Conservation (phyloP, 1,140 invertebrate genomes). For the Calephelis virginiensis region DNA sequence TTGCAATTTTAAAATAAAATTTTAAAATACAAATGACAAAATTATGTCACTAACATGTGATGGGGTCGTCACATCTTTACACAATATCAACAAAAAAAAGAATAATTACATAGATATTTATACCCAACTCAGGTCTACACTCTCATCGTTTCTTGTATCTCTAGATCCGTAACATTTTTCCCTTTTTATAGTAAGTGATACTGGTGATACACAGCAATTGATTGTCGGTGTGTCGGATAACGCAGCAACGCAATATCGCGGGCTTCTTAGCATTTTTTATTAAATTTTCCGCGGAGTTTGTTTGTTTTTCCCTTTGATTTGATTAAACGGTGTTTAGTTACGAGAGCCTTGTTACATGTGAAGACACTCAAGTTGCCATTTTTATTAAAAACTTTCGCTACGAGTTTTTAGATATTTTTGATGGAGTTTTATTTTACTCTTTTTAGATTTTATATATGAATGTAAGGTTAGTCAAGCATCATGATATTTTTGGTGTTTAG, state of each 20-base stretch:
- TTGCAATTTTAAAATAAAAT: too few species aligned
- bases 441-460: too few species aligned
- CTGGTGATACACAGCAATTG: constrained; percentile 15
- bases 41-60: too few species aligned
- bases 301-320: constrained; percentile 32
- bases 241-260: constrained; percentile 25
- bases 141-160: not conserved
- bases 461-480: too few species aligned
- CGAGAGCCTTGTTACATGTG: constrained; percentile 22
- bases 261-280: constrained; percentile 30
- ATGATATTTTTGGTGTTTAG: too few species aligned
- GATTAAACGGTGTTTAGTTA: constrained; percentile 27
- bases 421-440: not conserved
- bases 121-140: too few species aligned
- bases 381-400: not conserved
- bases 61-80: not conserved
- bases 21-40: too few species aligned
- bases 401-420: too few species aligned
- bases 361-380: constrained; percentile 20
- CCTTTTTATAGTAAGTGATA: constrained; percentile 21
- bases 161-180: constrained; percentile 4
- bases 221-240: constrained; percentile 25
- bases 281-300: constrained; percentile 28
- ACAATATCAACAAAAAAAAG: not conserved
- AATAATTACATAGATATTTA: not conserved